Conservation (phyloP, 2,888 invertebrate genomes). For the Platycheirus albimanus region DNA sequence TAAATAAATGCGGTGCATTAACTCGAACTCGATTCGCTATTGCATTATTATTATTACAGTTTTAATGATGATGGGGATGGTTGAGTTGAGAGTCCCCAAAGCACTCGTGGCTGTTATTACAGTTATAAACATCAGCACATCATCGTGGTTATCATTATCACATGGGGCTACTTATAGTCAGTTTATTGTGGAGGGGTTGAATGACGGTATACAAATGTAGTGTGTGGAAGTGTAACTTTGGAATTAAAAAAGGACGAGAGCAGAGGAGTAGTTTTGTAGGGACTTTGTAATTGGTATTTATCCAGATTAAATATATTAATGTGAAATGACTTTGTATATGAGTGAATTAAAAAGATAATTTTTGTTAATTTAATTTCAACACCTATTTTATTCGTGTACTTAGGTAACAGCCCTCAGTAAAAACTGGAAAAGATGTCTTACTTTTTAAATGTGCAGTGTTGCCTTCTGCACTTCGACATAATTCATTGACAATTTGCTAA, state of each 20-base stretch:
- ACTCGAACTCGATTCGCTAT: constrained; percentile 44
- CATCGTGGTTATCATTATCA: constrained; percentile 56
- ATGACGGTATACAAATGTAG: background rate
- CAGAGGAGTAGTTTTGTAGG: background rate
- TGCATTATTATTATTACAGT: constrained; percentile 35
- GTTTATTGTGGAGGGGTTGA: background rate
- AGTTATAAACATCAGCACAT: constrained; percentile 53
- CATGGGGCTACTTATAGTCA: constrained; percentile 39
- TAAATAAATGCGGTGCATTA: constrained; percentile 57
- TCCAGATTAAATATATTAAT: background rate
- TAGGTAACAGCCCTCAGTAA: too few species aligned
- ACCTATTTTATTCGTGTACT: too few species aligned
- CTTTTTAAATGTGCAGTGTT: too few species aligned
- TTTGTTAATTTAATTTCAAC: too few species aligned
- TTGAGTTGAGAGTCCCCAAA: constrained; percentile 35
- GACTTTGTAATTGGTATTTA: background rate
- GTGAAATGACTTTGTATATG: background rate
- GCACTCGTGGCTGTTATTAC: constrained; percentile 45
- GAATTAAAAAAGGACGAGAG: too few species aligned
- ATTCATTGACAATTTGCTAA: too few species aligned
- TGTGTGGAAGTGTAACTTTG: background rate
- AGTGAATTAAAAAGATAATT: too few species aligned
- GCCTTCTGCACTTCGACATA: too few species aligned
- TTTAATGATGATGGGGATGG: constrained; percentile 46
- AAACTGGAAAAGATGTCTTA: too few species aligned